Evolutionary conservation across 2,888 invertebrate species (phyloP).

Genomic region (Cordylochernes scorpioides): DNA sequence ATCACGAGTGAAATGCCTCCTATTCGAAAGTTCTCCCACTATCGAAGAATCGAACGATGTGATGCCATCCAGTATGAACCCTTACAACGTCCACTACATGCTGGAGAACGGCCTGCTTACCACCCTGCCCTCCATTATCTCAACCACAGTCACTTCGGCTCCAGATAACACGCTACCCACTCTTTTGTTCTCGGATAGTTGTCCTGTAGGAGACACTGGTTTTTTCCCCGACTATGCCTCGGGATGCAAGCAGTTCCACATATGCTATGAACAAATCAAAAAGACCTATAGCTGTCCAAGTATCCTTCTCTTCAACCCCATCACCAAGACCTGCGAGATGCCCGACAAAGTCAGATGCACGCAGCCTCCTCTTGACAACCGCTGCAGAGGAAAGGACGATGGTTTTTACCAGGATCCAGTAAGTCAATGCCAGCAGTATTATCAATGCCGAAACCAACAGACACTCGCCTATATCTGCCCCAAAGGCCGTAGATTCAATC

Average conservation of each 20-base stretch:
- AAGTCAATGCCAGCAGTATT: slow-evolving; percentile 8
- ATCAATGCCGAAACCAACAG: slow-evolving; percentile 8
- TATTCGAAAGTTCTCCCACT: not conserved
- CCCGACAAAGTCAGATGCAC: slow-evolving; percentile 13
- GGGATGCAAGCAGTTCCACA: slow-evolving; percentile 12
- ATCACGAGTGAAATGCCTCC: slow-evolving; percentile 1
- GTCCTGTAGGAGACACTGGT: slow-evolving; percentile 9
- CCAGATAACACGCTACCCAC: slow-evolving; percentile 4
- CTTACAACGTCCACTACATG: not conserved
- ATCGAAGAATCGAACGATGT: not conserved
- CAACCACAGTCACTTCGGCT: not conserved
- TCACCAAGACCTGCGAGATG: slow-evolving; percentile 12
- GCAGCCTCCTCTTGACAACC: not conserved
- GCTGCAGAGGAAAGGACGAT: slow-evolving; percentile 6
- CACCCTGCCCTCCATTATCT: not conserved
- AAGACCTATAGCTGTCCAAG: slow-evolving; percentile 13
- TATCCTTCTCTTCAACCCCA: slow-evolving; percentile 12
- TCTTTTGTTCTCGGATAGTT: slow-evolving; percentile 6
- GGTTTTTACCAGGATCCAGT: slow-evolving; percentile 7
- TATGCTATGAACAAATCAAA: slow-evolving; percentile 9
- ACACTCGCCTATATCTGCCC: slow-evolving; percentile 8
- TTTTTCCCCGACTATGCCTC: slow-evolving; percentile 13
- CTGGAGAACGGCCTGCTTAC: not conserved
- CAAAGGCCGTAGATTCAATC: slow-evolving; percentile 8
- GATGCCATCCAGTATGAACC: not conserved